Base-by-base conservation (phyloP, 1,140 invertebrate genomes). In the Glossosoma conforme region DNA sequence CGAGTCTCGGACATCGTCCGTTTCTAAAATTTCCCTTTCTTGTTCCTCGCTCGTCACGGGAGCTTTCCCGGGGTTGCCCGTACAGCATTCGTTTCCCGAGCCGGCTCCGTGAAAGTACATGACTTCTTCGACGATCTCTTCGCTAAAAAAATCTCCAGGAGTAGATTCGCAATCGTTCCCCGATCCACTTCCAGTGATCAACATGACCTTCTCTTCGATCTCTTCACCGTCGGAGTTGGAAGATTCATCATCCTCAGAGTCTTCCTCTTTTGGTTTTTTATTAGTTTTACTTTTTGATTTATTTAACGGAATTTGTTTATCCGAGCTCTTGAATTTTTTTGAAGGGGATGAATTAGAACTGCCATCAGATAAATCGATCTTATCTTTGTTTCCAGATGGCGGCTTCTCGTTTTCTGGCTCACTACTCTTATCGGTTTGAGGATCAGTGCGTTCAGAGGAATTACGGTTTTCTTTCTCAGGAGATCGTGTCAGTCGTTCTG, bases 191-290 rank as follows among this genome's bases (percentile, higher is more conserved):
- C 87, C 88, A 45, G 77, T 79, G 2, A 90, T 73, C 58, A 85
- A 65, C 76, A 89, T 79, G 1, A 86, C 63, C 30, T 84, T 84
- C 61, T 89, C 86, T 68, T 87, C 84, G 50, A 89, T 84, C 18
- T 76, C 77, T 60, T 84, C 81, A 36, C 83, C 70, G 17, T 84
- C 72, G 25, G 77, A 75, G 1, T 74, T 66, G 28, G 75, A 69
- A 54, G 56, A 46, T 54, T 61, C 58, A 50, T 54, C 37, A 21
- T 53, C 46, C 14, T 48, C 41, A 19, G 45, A 28, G n/a, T n/a
- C n/a, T 49, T 47, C 33, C 32, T 50, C 41, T 47, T 58, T 33
- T n/a, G 35, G 61, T 56, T 18, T 40, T 18, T 30, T 22, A 24
- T 22, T 20, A 21, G n/a, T 8, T 40, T 44, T 38, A 15, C 9